These are phyloP conservation scores for Phalloptychus januarius DNA, from an alignment of 2,797 vertebrate species.

Conservation along the genomic window DNA sequence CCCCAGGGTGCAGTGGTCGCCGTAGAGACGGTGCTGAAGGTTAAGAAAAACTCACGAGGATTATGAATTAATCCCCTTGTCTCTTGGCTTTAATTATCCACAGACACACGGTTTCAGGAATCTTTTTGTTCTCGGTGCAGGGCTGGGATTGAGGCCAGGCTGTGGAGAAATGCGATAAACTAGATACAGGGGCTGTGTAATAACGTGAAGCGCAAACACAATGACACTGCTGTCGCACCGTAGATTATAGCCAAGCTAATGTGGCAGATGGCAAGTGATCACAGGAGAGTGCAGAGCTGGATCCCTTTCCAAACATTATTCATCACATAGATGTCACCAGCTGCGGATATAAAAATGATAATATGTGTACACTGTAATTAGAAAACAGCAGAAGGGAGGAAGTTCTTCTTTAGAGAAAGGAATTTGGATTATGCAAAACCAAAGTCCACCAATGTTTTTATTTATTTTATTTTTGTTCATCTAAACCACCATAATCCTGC, in stretches of 20 bases:
- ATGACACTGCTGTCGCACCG: constrained; percentile 32
- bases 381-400: not conserved
- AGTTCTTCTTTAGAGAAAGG: not conserved
- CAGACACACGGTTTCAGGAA: constrained; percentile 63
- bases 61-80: constrained; percentile 79
- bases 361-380: constrained; percentile 24
- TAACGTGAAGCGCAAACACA: constrained; percentile 34
- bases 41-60: constrained; percentile 69
- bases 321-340: constrained; percentile 76
- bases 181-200: constrained; percentile 34
- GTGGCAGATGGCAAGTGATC: constrained; percentile 75
- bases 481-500: constrained; percentile 69
- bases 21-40: constrained; percentile 72
- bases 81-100: constrained; percentile 76
- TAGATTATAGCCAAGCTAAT: constrained; percentile 63
- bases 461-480: constrained; percentile 42
- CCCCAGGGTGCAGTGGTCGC: constrained; percentile 68
- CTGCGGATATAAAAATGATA: constrained; percentile 60
- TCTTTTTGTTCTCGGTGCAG: constrained; percentile 57
- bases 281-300: constrained; percentile 37
- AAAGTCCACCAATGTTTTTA: constrained; percentile 28
- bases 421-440: constrained; percentile 12
- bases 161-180: constrained; percentile 65
- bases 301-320: constrained; percentile 66
- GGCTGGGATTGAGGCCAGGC: constrained; percentile 64